Evolutionary conservation across 2,113 vertebrate species (phyloP).

Genomic region (Chamaetylas fuelleborni): DNA sequence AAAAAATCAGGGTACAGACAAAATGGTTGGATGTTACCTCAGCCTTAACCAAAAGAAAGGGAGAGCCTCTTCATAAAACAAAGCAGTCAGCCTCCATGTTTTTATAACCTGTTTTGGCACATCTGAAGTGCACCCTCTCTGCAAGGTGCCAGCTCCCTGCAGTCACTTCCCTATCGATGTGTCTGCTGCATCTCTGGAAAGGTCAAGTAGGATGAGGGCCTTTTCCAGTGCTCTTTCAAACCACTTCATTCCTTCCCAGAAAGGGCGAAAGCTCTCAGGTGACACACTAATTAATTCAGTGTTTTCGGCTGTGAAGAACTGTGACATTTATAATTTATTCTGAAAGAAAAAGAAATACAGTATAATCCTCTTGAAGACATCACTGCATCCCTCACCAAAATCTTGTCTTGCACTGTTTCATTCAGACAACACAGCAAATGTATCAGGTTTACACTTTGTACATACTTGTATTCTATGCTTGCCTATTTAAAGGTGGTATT

Average conservation of each 20-base stretch:
- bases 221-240: slow-evolving; percentile 52
- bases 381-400: neutral
- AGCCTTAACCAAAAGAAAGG: neutral
- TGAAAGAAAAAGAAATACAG: slow-evolving; percentile 30
- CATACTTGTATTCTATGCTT: neutral
- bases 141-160: neutral
- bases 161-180: slow-evolving; percentile 30
- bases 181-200: slow-evolving; percentile 39
- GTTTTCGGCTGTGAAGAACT: slow-evolving; percentile 31
- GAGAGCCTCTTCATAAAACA: neutral
- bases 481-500: neutral
- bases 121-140: neutral
- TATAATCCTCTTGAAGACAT: neutral
- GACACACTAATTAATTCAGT: slow-evolving; percentile 54
- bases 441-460: neutral
- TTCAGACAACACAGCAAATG: neutral
- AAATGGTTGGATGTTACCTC: neutral
- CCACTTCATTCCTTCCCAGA: slow-evolving; percentile 43
- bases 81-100: neutral
- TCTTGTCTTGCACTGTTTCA: neutral
- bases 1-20: neutral
- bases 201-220: slow-evolving; percentile 58
- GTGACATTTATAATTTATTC: slow-evolving; percentile 66
- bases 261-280: slow-evolving; percentile 59
- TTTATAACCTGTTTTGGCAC: neutral